Evolutionary conservation across 2,797 vertebrate genomes (phyloP), one percentile per base, ranked within the genome.

Genomic region (Eulemur coronatus): DNA sequence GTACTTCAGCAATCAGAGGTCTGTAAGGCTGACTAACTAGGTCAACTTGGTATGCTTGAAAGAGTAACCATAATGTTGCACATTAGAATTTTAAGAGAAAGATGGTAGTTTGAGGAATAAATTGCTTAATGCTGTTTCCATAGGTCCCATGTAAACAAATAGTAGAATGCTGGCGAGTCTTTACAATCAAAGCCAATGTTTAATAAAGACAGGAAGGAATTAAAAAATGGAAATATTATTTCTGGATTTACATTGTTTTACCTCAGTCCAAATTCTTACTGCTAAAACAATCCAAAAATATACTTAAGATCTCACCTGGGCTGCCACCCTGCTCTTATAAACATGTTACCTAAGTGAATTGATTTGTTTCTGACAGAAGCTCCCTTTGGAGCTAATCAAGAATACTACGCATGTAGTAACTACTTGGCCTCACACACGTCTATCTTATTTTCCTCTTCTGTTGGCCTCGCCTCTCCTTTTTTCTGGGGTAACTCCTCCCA

Each of bases 141-240:
- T 96, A 97, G 93, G 89, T 90, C 67, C 89, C 43, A 35, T 76
- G 55, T 94, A 97, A 91, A 95, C 89, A 97, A 97, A 97, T 38
- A 96, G 76, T 69, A 95, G 52, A 93, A 96, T 90, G 82, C 67
- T 97, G 94, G 69, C 90, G 97, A 91, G 75, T 61, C 95, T 89
- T 95, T 96, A 65, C 63, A 78, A 61, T 97, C 70, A 95, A 94
- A 57, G 20, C 35, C 63, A 89, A 67, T 93, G 70, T 93, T 97
- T 97, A 96, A 95, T 96, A 97, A 96, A 96, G 59, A 50, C 79
- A 96, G 70, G 59, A 97, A 92, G 86, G 18, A 89, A 72, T 59
- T 67, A 76, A 80, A 95, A 97, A 93, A 84, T 92, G 84, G 82
- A 96, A 95, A 93, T 97, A 91, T 84, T 91, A 89, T 96, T 96